phyloP scores from a whole-genome alignment of 2,888 invertebrate species.

The Orchesellides sinensis region DNA sequence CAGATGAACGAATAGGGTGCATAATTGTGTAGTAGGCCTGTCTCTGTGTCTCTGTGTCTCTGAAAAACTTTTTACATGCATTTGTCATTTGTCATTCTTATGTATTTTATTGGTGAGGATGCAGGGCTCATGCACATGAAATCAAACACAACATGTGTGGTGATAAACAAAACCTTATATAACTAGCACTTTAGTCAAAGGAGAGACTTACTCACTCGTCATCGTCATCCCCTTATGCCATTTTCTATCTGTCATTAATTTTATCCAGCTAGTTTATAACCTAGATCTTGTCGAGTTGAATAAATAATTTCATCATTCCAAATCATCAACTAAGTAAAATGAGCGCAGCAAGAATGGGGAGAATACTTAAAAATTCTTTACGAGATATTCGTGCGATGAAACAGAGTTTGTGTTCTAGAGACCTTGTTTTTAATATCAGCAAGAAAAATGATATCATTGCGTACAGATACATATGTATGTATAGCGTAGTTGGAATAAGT shows the following conservation, averaged over 20 bases:
- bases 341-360: constrained; percentile 12
- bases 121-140: background rate
- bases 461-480: background rate
- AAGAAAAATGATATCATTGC: too few species aligned
- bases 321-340: constrained; percentile 30
- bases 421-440: constrained; percentile 39
- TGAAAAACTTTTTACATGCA: too few species aligned
- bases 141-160: background rate
- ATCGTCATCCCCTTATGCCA: background rate
- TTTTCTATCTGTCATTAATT: constrained; percentile 43
- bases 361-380: constrained; percentile 8
- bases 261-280: constrained; percentile 40
- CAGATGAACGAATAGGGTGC: too few species aligned
- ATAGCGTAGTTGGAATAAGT: background rate
- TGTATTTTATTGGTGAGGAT: too few species aligned
- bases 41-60: too few species aligned
- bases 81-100: too few species aligned
- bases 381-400: background rate
- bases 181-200: background rate
- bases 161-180: background rate
- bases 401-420: constrained; percentile 7
- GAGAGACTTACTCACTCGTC: background rate
- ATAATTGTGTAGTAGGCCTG: too few species aligned
- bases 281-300: constrained; percentile 40
- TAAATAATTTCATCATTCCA: constrained; percentile 54